phyloP scores from a whole-genome alignment of 2,113 vertebrate species.

The Suricata suricatta region DNA sequence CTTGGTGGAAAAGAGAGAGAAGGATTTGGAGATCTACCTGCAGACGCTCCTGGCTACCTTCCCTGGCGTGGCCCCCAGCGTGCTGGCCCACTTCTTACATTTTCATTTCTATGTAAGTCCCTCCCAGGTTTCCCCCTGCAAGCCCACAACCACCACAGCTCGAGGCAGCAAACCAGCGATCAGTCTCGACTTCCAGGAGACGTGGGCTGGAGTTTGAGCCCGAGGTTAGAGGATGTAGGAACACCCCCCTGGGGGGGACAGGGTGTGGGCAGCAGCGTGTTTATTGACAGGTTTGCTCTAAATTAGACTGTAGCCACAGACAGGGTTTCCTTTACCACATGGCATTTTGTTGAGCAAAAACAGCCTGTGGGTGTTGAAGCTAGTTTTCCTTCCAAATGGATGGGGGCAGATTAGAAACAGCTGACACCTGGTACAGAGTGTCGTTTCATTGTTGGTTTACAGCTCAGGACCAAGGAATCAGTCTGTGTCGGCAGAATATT shows the following conservation, averaged over 20 bases:
- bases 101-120: constrained; percentile 97
- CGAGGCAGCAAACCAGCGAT: neutral
- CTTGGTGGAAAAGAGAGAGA: constrained; percentile 95
- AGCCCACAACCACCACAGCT: neutral
- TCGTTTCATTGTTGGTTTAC: neutral
- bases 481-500: neutral
- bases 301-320: neutral
- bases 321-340: neutral
- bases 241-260: neutral
- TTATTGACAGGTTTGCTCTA: neutral
- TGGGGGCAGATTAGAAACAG: neutral
- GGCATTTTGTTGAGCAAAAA: constrained; percentile 10
- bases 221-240: neutral
- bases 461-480: neutral
- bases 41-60: constrained; percentile 93
- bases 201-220: neutral
- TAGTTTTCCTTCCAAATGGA: neutral
- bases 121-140: neutral
- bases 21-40: constrained; percentile 95
- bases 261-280: neutral
- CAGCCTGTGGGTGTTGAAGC: neutral
- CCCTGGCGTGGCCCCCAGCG: constrained; percentile 89
- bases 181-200: neutral
- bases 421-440: neutral
- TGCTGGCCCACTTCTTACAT: constrained; percentile 92